These are phyloP conservation scores for Erpobdella octoculata DNA, from an alignment of 2,888 invertebrate genomes.

Conservation along the genomic window DNA sequence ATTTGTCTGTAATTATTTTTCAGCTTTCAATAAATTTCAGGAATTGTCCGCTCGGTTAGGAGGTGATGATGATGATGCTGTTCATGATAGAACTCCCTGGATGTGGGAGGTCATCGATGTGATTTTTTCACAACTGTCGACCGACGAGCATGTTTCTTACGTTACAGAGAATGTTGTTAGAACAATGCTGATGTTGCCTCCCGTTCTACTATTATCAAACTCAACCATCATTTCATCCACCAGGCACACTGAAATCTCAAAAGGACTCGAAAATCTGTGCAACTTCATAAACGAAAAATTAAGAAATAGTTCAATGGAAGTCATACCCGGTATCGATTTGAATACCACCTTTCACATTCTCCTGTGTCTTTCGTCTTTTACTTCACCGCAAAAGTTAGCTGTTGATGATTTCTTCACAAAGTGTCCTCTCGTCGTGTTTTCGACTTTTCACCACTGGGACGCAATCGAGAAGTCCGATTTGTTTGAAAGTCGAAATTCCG, in stretches of 20 bases:
- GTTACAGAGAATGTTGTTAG: background rate
- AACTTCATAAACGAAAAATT: background rate
- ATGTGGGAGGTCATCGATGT: background rate
- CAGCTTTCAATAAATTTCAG: no score
- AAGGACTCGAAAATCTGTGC: background rate
- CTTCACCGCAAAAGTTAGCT: background rate
- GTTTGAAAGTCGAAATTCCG: background rate
- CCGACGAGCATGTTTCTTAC: background rate
- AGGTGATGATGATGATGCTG: background rate
- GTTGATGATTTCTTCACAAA: background rate
- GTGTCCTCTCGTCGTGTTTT: background rate
- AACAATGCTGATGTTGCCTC: background rate
- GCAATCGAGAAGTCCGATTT: background rate
- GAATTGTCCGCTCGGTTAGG: no score
- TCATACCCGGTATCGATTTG: background rate
- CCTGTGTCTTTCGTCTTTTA: background rate
- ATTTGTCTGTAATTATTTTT: no score
- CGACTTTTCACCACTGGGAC: background rate
- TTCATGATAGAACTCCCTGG: background rate
- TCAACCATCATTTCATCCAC: background rate
- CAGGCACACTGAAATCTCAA: no score
- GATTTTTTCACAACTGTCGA: no score
- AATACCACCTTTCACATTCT: background rate
- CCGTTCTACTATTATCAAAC: background rate
- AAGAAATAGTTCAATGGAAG: background rate